Conservation (phyloP, 1,140 invertebrate genomes). For the Oryctes rhinoceros region DNA sequence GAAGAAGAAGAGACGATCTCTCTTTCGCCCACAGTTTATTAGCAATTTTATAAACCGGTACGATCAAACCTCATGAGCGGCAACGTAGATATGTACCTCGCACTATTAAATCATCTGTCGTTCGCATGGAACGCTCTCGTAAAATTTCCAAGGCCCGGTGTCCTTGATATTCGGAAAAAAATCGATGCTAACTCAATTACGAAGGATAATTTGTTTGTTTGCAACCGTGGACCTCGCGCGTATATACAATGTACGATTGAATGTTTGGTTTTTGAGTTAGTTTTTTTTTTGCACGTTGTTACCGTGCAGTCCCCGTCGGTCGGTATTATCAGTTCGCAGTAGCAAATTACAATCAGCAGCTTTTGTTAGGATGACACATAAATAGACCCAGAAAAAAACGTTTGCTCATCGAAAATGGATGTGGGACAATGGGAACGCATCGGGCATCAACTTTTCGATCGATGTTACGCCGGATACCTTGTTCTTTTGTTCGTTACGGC, state of each 20-base stretch:
- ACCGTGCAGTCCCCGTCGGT: neutral
- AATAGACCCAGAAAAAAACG: neutral
- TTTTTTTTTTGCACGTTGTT: neutral
- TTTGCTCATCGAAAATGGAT: conserved; percentile 3
- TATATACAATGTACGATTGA: neutral
- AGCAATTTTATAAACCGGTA: neutral
- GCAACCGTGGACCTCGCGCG: neutral
- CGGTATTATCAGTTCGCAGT: neutral
- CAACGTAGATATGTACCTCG: neutral
- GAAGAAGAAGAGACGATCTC: too few species aligned
- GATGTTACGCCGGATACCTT: neutral
- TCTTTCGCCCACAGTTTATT: too few species aligned
- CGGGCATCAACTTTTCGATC: neutral
- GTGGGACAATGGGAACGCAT: neutral
- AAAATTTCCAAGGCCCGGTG: neutral
- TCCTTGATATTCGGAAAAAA: conserved; percentile 30
- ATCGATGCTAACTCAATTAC: conserved; percentile 26
- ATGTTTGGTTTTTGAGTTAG: conserved; percentile 1
- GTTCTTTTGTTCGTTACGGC: too few species aligned
- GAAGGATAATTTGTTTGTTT: conserved; percentile 26
- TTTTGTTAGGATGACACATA: conserved; percentile 14
- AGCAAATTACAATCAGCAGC: conserved; percentile 21
- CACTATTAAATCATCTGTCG: neutral
- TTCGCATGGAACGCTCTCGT: neutral
- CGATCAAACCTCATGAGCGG: neutral